Conservation (phyloP, 2,797 vertebrate species). For the Malacoctenus gilli region DNA sequence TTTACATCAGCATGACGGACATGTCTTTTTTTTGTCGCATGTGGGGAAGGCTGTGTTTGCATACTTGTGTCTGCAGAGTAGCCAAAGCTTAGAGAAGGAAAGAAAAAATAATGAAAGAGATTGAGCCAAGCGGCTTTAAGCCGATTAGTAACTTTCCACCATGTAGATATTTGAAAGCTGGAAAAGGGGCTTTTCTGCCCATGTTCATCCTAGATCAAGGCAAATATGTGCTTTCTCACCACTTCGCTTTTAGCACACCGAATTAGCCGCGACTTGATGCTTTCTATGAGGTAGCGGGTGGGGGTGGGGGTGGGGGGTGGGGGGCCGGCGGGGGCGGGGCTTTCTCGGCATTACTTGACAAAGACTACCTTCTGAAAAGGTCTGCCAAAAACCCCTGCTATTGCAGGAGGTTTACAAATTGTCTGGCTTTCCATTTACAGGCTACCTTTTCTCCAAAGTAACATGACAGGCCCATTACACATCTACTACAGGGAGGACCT, state of each 20-base stretch:
- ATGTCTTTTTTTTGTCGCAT: constrained; percentile 28
- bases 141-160: constrained; percentile 77
- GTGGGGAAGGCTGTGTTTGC: constrained; percentile 51
- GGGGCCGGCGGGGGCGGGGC: constrained; percentile 37
- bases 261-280: constrained; percentile 42
- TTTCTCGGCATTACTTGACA: constrained; percentile 57
- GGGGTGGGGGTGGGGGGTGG: constrained; percentile 43
- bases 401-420: constrained; percentile 73
- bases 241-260: constrained; percentile 38
- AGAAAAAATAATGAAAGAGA: constrained; percentile 60
- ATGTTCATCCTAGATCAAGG: constrained; percentile 67
- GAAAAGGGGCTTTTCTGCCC: constrained; percentile 64
- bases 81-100: constrained; percentile 51
- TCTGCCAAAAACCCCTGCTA: constrained; percentile 66
- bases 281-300: constrained; percentile 45
- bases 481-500: constrained; percentile 71
- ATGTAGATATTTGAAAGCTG: constrained; percentile 66
- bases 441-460: constrained; percentile 73
- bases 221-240: constrained; percentile 69
- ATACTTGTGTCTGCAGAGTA: constrained; percentile 61
- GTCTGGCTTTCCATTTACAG: constrained; percentile 76
- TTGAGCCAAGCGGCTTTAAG: constrained; percentile 69
- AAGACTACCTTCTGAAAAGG: constrained; percentile 63
- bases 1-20: constrained; percentile 12
- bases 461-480: constrained; percentile 72